Conservation (phyloP, 2,797 vertebrate genomes). For the Acrocephalus scirpaceus region DNA sequence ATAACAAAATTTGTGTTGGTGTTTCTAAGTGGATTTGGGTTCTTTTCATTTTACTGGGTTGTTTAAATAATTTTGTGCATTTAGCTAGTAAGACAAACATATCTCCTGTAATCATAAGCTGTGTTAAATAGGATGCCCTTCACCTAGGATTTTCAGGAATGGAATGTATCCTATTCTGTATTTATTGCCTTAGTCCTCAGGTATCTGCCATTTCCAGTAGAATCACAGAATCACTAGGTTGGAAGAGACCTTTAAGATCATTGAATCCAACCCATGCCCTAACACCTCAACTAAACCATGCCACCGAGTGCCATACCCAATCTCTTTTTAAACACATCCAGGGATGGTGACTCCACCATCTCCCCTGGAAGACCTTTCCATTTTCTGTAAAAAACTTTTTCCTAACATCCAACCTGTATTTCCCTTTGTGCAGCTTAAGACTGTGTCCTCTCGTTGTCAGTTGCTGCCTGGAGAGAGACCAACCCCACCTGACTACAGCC, state of each 20-base stretch:
- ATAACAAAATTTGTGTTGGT: neutral
- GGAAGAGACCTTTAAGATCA: neutral
- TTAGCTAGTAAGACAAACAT: neutral
- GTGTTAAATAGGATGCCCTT: neutral
- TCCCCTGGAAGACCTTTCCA: neutral
- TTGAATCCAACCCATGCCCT: accelerated
- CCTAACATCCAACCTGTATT: neutral
- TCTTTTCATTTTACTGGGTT: neutral
- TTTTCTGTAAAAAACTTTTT: neutral
- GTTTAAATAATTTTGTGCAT: neutral
- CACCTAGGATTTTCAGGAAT: constrained; percentile 5
- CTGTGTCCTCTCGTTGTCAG: accelerated
- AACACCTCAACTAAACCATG: neutral
- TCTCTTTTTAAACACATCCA: no score
- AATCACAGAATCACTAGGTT: neutral
- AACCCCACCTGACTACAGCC: no score
- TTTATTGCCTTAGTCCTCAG: neutral
- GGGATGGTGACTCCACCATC: neutral
- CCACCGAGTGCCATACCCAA: accelerated
- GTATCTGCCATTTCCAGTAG: constrained; percentile 3
- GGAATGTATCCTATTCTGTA: constrained; percentile 1
- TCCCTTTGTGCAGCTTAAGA: accelerated
- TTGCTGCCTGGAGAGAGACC: neutral
- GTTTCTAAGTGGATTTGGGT: neutral
- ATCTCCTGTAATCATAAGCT: neutral